These are phyloP conservation scores for Monopterus albus DNA, from an alignment of 2,113 vertebrate genomes.

Conservation along the genomic window DNA sequence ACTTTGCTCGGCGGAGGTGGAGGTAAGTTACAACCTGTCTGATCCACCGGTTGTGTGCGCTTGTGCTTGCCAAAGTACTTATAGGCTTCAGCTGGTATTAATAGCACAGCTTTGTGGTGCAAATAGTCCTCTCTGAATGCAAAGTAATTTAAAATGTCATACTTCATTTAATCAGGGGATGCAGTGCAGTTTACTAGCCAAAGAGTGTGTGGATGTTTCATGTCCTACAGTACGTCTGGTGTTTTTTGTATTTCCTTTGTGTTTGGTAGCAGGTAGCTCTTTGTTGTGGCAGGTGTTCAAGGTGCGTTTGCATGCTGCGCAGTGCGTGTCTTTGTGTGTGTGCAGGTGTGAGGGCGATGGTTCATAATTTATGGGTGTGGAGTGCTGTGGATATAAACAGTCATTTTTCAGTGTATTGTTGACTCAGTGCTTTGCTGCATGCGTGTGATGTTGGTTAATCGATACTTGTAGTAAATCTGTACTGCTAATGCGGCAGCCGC, in stretches of 20 bases:
- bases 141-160: constrained; percentile 36
- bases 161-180: constrained; percentile 38
- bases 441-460: constrained; percentile 67
- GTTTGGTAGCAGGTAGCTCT: constrained; percentile 55
- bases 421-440: constrained; percentile 75
- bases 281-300: constrained; percentile 70
- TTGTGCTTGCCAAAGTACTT: constrained; percentile 32
- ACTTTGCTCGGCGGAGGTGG: constrained; percentile 89
- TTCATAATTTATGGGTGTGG: constrained; percentile 70
- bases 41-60: constrained; percentile 9
- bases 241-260: constrained; percentile 41
- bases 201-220: constrained; percentile 1
- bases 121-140: constrained; percentile 27
- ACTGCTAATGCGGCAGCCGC: constrained; percentile 59
- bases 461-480: constrained; percentile 78
- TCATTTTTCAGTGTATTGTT: constrained; percentile 80
- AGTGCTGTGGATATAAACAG: constrained; percentile 75
- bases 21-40: constrained; percentile 81
- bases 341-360: constrained; percentile 63
- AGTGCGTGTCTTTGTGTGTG: constrained; percentile 30
- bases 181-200: background rate
- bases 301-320: constrained; percentile 57
- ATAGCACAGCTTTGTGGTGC: constrained; percentile 38
- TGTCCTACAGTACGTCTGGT: background rate
- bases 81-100: constrained; percentile 30